Conservation (phyloP, 2,797 vertebrate species). For the Pipistrellus pygmaeus region DNA sequence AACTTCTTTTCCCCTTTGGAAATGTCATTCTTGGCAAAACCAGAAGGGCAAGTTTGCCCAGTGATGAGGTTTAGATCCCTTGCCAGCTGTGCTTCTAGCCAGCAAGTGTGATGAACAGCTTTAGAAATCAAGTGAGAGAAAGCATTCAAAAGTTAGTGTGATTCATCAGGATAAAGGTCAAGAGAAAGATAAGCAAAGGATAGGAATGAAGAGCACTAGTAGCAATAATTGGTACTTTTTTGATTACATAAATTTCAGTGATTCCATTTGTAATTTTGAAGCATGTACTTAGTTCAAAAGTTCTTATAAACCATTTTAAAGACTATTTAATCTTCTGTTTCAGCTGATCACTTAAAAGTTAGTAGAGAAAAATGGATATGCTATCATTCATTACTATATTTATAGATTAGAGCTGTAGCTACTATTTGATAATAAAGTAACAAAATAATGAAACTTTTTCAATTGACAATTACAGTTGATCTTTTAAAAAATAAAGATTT, state of each 20-base stretch:
- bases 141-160: conserved; percentile 78
- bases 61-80: conserved; percentile 86
- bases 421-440: neutral
- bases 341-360: conserved; percentile 42
- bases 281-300: conserved; percentile 31
- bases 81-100: conserved; percentile 88
- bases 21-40: conserved; percentile 87
- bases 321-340: conserved; percentile 41
- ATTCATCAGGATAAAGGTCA: conserved; percentile 86
- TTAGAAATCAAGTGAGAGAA: conserved; percentile 81
- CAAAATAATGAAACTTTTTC: conserved; percentile 31
- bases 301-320: conserved; percentile 43
- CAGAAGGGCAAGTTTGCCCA: conserved; percentile 88
- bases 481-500: conserved; percentile 40
- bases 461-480: neutral
- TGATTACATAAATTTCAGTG: conserved; percentile 34
- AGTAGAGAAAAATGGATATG: neutral
- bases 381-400: neutral
- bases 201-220: conserved; percentile 69
- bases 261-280: conserved; percentile 47
- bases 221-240: conserved; percentile 58
- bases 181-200: conserved; percentile 78
- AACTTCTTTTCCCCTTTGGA: conserved; percentile 79
- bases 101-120: conserved; percentile 83
- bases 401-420: neutral